Conservation (phyloP, 23 tunicate genomes). For the Styela clava region DNA sequence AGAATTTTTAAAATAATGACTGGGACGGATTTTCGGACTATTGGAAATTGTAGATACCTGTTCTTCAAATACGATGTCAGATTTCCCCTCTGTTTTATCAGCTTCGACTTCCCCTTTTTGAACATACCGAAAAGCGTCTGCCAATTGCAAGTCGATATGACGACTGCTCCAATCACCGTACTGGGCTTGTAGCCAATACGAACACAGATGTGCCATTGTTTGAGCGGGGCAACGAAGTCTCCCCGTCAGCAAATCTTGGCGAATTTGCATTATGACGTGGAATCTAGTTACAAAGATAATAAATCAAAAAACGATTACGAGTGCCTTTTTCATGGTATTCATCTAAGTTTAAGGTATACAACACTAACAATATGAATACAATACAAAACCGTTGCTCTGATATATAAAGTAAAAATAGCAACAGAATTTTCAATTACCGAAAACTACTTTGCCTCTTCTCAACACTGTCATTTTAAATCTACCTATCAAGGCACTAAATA, state of each 20-base stretch:
- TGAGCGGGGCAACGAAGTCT: slow-evolving; percentile 50
- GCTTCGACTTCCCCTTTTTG: slow-evolving; percentile 20
- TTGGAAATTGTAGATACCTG: too few species aligned
- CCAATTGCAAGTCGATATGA: slow-evolving; percentile 51
- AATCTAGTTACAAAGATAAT: slow-evolving; percentile 31
- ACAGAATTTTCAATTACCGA: too few species aligned
- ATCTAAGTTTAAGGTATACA: too few species aligned
- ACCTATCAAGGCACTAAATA: too few species aligned
- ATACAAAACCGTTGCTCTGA: too few species aligned
- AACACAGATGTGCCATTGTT: slow-evolving; percentile 50
- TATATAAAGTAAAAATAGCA: too few species aligned
- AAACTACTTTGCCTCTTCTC: too few species aligned
- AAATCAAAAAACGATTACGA: too few species aligned
- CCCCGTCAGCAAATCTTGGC: slow-evolving; percentile 64
- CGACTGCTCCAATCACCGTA: slow-evolving; percentile 57
- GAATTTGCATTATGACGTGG: slow-evolving; percentile 42
- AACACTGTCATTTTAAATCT: too few species aligned
- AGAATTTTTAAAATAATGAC: too few species aligned
- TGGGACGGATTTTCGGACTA: too few species aligned
- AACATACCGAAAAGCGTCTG: slow-evolving; percentile 56
- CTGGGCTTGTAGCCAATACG: slow-evolving; percentile 79
- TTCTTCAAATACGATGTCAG: slow-evolving; percentile 58
- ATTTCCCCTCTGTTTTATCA: background rate
- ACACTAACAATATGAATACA: too few species aligned
- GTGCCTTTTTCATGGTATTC: background rate